phyloP scores from a whole-genome alignment of 2,888 invertebrate genomes.

The Idaea dimidiata region DNA sequence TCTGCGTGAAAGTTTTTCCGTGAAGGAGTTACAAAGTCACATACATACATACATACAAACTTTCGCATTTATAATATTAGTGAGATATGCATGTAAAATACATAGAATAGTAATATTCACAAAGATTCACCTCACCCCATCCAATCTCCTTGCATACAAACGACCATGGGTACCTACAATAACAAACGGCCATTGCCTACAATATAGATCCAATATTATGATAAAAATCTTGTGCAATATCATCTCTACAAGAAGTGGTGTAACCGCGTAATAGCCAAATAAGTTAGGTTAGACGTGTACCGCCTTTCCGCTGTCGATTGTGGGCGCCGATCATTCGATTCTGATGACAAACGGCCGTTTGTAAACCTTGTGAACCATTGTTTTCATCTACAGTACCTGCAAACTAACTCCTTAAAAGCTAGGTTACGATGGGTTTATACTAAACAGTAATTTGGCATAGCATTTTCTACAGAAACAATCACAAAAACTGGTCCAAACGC shows the following conservation, averaged over 20 bases:
- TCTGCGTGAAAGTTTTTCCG: no score
- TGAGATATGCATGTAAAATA: no score
- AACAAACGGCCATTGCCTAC: neutral
- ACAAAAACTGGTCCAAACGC: no score
- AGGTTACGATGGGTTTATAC: no score
- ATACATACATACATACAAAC: no score
- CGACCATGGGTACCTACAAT: neutral
- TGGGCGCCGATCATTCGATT: slow-evolving; percentile 14
- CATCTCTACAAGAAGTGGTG: slow-evolving; percentile 3
- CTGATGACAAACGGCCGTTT: slow-evolving; percentile 12
- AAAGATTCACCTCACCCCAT: neutral
- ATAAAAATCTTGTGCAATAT: slow-evolving; percentile 1
- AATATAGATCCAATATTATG: neutral
- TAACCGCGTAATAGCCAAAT: slow-evolving; percentile 7
- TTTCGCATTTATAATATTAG: no score
- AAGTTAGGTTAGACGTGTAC: slow-evolving; percentile 8
- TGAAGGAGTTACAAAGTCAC: no score
- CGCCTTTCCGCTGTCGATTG: slow-evolving; percentile 16
- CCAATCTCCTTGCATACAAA: neutral
- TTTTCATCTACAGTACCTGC: neutral
- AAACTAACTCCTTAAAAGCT: no score
- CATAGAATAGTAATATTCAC: no score
- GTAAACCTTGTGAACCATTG: neutral
- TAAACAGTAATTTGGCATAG: no score
- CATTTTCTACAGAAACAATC: no score